A percentile compares a stretch with the other conserved stretches of the same genome.
Conservation (phyloP, 35 echinoderm and acorn worm species). For the Lytechinus pictus region DNA sequence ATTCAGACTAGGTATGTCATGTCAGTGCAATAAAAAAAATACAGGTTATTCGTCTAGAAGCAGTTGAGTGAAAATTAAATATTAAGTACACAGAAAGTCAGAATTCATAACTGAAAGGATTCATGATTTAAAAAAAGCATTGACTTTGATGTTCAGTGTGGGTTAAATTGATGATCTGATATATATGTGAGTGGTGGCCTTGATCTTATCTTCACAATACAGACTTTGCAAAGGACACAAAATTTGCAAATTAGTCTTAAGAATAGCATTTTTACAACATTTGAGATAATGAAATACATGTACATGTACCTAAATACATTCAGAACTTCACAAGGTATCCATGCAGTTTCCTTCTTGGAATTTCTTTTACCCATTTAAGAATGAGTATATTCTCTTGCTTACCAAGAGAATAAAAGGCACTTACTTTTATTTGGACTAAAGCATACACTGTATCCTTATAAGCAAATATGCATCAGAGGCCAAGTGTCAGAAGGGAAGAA, state of each 20-base stretch:
- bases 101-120: too few species aligned
- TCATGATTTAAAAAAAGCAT: too few species aligned
- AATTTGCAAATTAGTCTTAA: not conserved
- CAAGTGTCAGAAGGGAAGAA: not conserved
- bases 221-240: not conserved
- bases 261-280: not conserved
- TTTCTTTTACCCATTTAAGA: not conserved
- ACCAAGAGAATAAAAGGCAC: constrained; percentile 18
- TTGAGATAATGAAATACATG: not conserved
- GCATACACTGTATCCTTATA: not conserved
- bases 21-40: not conserved
- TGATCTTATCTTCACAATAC: not conserved
- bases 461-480: not conserved
- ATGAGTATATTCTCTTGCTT: not conserved
- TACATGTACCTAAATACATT: not conserved
- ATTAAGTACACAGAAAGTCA: too few species aligned
- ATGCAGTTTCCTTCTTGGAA: not conserved
- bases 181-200: not conserved
- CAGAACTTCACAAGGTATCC: not conserved
- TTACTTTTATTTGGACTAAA: constrained; percentile 19
- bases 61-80: too few species aligned
- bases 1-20: not conserved
- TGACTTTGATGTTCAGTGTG: too few species aligned
- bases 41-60: too few species aligned
- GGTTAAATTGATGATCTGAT: too few species aligned